Conservation (phyloP, 2,113 vertebrate species). For the Geococcyx californianus region DNA sequence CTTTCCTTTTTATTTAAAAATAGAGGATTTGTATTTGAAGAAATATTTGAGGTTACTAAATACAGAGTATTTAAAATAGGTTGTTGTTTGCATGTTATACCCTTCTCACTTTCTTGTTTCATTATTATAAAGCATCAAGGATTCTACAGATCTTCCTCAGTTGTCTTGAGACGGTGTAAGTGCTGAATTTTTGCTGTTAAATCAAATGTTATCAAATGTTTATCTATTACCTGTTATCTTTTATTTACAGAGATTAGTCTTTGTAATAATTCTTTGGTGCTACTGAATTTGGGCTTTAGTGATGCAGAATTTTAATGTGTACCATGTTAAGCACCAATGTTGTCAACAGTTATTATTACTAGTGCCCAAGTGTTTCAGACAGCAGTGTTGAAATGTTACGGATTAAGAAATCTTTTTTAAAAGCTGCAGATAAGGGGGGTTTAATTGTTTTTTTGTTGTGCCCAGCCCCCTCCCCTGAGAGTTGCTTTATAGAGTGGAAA, state of each 20-base stretch:
- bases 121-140: not conserved
- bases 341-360: slow-evolving; percentile 16
- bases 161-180: not conserved
- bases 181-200: not conserved
- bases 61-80: not conserved
- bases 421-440: not conserved
- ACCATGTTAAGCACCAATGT: not conserved
- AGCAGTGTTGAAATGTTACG: not conserved
- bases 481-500: slow-evolving; percentile 40
- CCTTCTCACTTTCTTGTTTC: not conserved
- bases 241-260: not conserved
- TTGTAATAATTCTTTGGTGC: slow-evolving; percentile 30
- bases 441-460: not conserved
- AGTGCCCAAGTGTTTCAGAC: slow-evolving; percentile 51
- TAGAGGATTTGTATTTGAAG: not conserved
- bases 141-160: not conserved
- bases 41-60: not conserved
- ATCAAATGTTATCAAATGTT: not conserved
- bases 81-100: not conserved
- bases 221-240: not conserved
- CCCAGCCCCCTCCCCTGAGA: not conserved
- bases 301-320: not conserved
- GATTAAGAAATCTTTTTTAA: slow-evolving; percentile 40
- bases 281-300: not conserved
- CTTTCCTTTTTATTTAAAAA: slow-evolving; percentile 40